Evolutionary conservation across 23 tunicate genomes (phyloP).

Genomic region (Halocynthia aurantium): DNA sequence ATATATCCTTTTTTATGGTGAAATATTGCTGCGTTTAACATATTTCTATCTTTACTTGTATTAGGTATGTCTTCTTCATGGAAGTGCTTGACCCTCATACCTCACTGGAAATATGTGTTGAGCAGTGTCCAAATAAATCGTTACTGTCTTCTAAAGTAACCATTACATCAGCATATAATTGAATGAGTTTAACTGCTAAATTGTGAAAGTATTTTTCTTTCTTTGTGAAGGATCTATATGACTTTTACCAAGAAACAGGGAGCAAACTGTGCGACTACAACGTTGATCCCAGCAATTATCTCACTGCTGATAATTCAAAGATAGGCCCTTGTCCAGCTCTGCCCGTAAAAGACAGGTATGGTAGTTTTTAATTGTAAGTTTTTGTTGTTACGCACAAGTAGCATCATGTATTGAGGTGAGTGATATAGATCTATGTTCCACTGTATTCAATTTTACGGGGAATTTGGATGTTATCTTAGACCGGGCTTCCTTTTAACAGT

Average conservation of each 20-base stretch:
- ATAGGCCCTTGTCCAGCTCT: constrained; percentile 62
- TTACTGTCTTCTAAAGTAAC: neutral
- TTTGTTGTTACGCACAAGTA: neutral
- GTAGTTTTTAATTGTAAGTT: neutral
- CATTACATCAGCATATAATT: neutral
- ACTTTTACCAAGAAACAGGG: constrained; percentile 43
- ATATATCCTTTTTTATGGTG: too few species aligned
- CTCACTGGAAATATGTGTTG: constrained; percentile 78
- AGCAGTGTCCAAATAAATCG: constrained; percentile 43
- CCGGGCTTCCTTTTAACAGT: constrained; percentile 13
- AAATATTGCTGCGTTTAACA: too few species aligned
- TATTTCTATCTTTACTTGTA: neutral
- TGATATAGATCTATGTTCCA: too few species aligned
- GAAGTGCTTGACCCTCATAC: constrained; percentile 44
- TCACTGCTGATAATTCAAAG: constrained; percentile 9
- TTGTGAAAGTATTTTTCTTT: neutral
- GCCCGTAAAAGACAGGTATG: constrained; percentile 30
- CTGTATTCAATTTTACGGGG: too few species aligned
- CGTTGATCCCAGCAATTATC: constrained; percentile 31
- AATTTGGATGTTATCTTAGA: too few species aligned
- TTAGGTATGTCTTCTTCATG: constrained; percentile 83
- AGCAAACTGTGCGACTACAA: constrained; percentile 53
- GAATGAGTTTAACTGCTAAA: neutral
- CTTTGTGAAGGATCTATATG: constrained; percentile 41
- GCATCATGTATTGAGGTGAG: too few species aligned